phyloP scores from a whole-genome alignment of 2,888 invertebrate genomes.

The Drosophila cognata region DNA sequence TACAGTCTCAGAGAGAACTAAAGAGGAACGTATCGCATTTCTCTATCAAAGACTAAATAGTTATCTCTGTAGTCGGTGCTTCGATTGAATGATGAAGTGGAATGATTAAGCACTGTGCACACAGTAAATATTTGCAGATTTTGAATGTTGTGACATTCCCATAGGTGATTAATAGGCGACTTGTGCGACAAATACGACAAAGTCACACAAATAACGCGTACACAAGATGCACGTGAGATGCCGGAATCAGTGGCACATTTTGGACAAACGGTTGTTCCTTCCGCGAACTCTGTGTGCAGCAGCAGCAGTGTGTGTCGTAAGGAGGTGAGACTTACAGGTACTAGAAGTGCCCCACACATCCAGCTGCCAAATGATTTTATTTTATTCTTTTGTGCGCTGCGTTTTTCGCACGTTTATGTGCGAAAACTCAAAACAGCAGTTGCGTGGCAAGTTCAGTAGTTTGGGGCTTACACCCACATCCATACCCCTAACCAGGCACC shows the following conservation, averaged over 20 bases:
- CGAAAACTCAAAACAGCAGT: conserved; percentile 37
- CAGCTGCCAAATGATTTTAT: conserved; percentile 35
- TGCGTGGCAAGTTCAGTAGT: conserved; percentile 29
- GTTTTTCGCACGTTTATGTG: conserved; percentile 53
- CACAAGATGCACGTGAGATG: conserved; percentile 51
- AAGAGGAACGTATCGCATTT: neutral
- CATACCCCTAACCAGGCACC: neutral
- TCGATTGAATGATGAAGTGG: neutral
- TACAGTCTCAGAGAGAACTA: neutral
- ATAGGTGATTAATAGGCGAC: conserved; percentile 45
- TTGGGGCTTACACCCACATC: conserved; percentile 10
- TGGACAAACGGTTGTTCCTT: conserved; percentile 10
- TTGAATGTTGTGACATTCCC: conserved; percentile 29
- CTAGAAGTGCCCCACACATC: neutral
- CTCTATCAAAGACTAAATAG: neutral
- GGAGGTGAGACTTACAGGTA: neutral
- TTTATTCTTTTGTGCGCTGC: conserved; percentile 29
- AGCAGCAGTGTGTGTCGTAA: neutral
- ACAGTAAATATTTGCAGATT: conserved; percentile 2
- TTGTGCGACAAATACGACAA: neutral
- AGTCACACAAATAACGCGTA: neutral
- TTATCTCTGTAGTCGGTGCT: neutral
- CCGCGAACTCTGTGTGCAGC: neutral
- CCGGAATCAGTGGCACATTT: conserved; percentile 61
- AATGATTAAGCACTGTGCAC: neutral